Base-by-base conservation (phyloP, 92 coral and sea anemone species). In the Umimayanthus kanabou region DNA sequence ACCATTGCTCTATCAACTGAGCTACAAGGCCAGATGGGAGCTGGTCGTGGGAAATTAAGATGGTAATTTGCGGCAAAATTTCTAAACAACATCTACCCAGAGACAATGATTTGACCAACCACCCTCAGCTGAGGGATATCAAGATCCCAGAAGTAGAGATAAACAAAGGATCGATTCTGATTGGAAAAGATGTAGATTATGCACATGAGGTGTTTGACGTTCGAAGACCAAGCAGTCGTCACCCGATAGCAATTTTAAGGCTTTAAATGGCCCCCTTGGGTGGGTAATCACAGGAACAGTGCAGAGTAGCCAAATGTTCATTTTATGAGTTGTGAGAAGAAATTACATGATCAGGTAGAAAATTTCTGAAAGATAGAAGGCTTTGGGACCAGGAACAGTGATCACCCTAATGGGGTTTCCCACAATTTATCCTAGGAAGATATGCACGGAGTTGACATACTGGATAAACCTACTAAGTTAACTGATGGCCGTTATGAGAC, bases 121-220 rank as follows among this genome's bases (percentile, higher is more conserved):
- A 86, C 81, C 88, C 92, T 6, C 92, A 86, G 11, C 70, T 93
- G n/a, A 85, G 25, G 47, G 90, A 91, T 71, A 77, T 87, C 37
- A 79, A 84, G 42, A 81, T 88, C 30, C 85, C 86, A 1, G 90
- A 87, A 4, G 93, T 88, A 26, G 87, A 82, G 20, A 61, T 93
- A 28, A 78, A 20, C 67, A 86, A 86, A 70, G 95, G 91, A 13
- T 88, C 85, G 3, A 82, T 93, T 20, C 70, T 93, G 70, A 93
- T 91, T 45, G 91, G 92, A 20, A 89, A 93, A 78, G 92, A 91
- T 64, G 89, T 87, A 22, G 81, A 82, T 39, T 42, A 86, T 50
- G 93, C 95, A 11, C 92, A 91, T 74, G 92, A 88, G 39, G 86
- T 93, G 26, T 76, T 86, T 30, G 90, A 93, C 81, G 87, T 85